Conservation (phyloP, 2,113 vertebrate genomes). For the Ranitomeya variabilis region DNA sequence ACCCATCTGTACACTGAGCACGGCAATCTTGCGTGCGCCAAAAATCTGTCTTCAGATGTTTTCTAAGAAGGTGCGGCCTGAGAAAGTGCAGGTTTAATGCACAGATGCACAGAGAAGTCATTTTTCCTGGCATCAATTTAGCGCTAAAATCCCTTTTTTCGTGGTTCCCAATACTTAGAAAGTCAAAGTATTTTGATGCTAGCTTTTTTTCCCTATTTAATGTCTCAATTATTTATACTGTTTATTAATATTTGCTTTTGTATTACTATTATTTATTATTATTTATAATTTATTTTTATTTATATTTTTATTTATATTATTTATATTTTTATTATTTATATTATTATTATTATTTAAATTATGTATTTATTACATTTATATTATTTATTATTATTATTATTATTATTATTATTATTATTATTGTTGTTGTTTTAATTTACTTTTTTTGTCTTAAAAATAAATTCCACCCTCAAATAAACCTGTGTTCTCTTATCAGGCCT, state of each 20-base stretch:
- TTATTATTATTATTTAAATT: too few relatives aligned
- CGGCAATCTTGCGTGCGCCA: constrained; percentile 15
- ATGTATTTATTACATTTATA: too few relatives aligned
- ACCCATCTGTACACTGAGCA: neutral
- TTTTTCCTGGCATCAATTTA: constrained; percentile 40
- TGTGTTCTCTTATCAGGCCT: too few relatives aligned
- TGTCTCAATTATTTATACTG: neutral
- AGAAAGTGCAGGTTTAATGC: constrained; percentile 41
- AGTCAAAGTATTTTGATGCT: neutral
- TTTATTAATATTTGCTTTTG: too few relatives aligned
- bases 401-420: too few relatives aligned
- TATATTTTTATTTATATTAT: too few relatives aligned
- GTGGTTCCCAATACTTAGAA: constrained; percentile 11
- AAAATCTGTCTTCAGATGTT: constrained; percentile 41
- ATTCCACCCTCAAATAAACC: too few relatives aligned
- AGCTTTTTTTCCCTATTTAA: neutral
- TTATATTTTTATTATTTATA: too few relatives aligned
- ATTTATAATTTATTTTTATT: too few relatives aligned
- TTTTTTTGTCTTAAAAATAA: too few relatives aligned
- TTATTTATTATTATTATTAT: too few relatives aligned
- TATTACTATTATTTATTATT: neutral
- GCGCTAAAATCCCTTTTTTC: constrained; percentile 40
- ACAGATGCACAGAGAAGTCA: constrained; percentile 10
- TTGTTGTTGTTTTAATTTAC: too few relatives aligned
- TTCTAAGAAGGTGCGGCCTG: constrained; percentile 45